phyloP scores from a whole-genome alignment of 2,113 vertebrate species.

The Capricornis sumatraensis region DNA sequence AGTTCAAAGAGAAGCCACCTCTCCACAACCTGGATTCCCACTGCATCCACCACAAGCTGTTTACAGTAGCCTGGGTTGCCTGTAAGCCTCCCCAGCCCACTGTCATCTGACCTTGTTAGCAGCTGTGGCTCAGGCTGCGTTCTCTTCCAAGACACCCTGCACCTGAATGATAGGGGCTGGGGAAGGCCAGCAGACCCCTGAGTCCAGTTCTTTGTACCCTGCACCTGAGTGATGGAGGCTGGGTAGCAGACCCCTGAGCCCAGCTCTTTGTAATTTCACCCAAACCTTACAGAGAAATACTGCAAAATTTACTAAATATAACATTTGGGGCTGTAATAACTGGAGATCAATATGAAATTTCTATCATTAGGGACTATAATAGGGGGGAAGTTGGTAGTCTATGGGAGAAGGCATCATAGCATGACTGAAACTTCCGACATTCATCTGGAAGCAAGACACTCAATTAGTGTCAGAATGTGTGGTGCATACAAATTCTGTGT shows the following conservation, averaged over 20 bases:
- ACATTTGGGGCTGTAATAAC: neutral
- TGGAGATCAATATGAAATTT: neutral
- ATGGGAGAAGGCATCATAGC: neutral
- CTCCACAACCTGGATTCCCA: rapidly evolving
- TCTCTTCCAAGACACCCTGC: neutral
- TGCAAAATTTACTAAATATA: neutral
- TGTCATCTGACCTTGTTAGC: neutral
- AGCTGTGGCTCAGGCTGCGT: neutral
- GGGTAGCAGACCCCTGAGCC: neutral
- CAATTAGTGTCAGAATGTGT: conserved; percentile 60
- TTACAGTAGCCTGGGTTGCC: neutral
- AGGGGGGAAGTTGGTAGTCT: neutral
- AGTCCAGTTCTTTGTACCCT: neutral
- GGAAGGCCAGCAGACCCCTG: neutral
- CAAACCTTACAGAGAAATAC: conserved; percentile 8
- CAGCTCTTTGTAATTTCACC: neutral
- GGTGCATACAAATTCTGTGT: conserved; percentile 53
- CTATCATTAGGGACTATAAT: neutral
- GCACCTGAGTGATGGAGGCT: neutral
- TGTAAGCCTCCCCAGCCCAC: neutral
- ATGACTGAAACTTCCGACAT: neutral
- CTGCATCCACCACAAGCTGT: neutral
- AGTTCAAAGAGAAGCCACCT: neutral
- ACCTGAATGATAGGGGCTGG: neutral
- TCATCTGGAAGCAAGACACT: conserved; percentile 72